Percentiles rank a stretch among this genome's conserved stretches.
Evolutionary conservation across 92 coral and sea anemone genomes (phyloP).

Genomic region (Hydrozoanthus gracilis): DNA sequence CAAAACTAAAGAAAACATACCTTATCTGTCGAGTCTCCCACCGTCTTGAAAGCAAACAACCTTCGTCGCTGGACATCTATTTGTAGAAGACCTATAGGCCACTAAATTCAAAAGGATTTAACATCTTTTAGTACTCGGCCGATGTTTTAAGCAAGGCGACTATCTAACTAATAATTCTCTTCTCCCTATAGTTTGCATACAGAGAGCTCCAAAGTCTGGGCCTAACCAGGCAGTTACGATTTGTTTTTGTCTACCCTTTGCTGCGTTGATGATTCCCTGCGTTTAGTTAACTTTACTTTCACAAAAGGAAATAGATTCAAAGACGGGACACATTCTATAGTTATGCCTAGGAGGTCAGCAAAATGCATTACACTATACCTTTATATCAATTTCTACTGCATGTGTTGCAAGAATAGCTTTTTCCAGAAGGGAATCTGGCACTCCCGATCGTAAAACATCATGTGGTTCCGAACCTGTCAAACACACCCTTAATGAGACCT

Average conservation of each 20-base stretch:
- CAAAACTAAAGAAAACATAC: conserved; percentile 2
- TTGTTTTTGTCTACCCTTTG: too few species aligned
- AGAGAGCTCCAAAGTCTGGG: neutral
- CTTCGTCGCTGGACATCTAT: conserved; percentile 73
- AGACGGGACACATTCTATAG: neutral
- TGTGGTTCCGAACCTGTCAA: conserved; percentile 75
- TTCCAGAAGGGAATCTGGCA: conserved; percentile 85
- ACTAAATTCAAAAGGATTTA: conserved; percentile 43
- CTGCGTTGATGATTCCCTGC: too few species aligned
- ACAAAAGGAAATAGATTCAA: neutral
- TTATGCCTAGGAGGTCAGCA: neutral
- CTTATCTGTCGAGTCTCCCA: conserved; percentile 83
- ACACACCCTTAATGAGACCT: neutral
- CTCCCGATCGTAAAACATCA: conserved; percentile 87
- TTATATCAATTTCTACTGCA: conserved; percentile 85
- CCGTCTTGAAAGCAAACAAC: conserved; percentile 71
- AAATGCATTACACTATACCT: conserved; percentile 57
- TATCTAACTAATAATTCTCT: neutral
- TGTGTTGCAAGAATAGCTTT: conserved; percentile 82
- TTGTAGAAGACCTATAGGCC: conserved; percentile 72
- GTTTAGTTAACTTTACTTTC: too few species aligned
- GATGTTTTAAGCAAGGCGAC: neutral
- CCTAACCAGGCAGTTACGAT: too few species aligned
- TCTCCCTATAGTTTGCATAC: neutral
- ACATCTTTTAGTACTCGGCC: neutral